phyloP scores from a whole-genome alignment of 2,888 invertebrate species.

The Beris morrisii region DNA sequence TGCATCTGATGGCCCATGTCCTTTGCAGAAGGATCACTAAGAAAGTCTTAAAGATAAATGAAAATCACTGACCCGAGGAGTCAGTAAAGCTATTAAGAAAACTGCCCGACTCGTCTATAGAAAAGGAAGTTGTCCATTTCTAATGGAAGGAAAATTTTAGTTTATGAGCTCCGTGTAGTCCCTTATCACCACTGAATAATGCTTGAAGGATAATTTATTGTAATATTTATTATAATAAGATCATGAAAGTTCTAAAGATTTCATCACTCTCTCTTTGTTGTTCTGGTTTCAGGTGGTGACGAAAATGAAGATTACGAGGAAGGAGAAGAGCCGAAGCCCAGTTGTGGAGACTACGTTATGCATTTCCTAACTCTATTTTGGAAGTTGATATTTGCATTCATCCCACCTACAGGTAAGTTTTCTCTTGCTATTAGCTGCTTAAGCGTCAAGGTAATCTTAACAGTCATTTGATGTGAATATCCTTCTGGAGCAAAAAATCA shows the following conservation, averaged over 20 bases:
- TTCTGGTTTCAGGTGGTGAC: slow-evolving; percentile 51
- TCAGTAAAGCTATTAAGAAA: slow-evolving; percentile 22
- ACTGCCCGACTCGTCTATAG: background rate
- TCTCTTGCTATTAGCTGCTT: background rate
- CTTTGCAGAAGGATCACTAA: slow-evolving; percentile 12
- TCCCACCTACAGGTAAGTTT: slow-evolving; percentile 90
- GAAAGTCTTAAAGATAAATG: slow-evolving; percentile 18
- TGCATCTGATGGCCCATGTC: slow-evolving; percentile 7
- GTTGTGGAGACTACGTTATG: slow-evolving; percentile 90
- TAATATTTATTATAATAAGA: too few species aligned
- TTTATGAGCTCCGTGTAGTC: too few species aligned
- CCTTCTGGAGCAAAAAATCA: too few species aligned
- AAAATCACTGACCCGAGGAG: slow-evolving; percentile 26
- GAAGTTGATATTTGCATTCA: slow-evolving; percentile 96
- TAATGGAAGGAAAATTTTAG: too few species aligned
- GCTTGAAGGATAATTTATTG: too few species aligned
- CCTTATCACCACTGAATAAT: too few species aligned
- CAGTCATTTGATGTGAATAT: too few species aligned
- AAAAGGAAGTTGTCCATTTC: background rate
- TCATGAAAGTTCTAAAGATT: too few species aligned
- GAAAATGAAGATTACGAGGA: slow-evolving; percentile 63
- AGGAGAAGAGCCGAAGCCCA: slow-evolving; percentile 68
- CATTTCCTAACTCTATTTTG: slow-evolving; percentile 96
- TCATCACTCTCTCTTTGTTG: slow-evolving; percentile 31
- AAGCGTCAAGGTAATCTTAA: too few species aligned